Evolutionary conservation across 2,888 invertebrate genomes (phyloP).

Genomic region (Phyllotreta cruciferae): DNA sequence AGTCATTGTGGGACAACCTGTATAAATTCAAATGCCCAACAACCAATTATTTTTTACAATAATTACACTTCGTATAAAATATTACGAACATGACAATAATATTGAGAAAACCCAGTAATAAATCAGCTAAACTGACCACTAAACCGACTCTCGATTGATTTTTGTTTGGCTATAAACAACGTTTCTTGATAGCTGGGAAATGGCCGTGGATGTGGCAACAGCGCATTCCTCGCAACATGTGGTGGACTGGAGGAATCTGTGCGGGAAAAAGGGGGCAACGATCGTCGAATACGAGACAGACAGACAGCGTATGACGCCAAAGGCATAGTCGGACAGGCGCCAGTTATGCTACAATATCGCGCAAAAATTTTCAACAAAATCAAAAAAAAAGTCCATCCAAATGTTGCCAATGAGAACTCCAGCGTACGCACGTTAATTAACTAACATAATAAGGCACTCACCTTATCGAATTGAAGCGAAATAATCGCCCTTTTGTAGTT

Average conservation of each 20-base stretch:
- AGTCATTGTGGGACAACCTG: too few relatives aligned
- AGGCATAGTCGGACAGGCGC: conserved; percentile 61
- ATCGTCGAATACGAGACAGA: conserved; percentile 54
- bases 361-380: conserved; percentile 51
- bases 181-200: conserved; percentile 4
- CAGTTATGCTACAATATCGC: conserved; percentile 58
- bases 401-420: conserved; percentile 10
- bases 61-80: too few relatives aligned
- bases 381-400: conserved; percentile 15
- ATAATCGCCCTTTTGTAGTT: conserved; percentile 44
- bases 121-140: too few relatives aligned
- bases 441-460: conserved; percentile 36
- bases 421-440: too few relatives aligned
- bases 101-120: too few relatives aligned
- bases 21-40: too few relatives aligned
- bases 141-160: not conserved
- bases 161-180: conserved; percentile 1
- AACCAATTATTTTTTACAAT: too few relatives aligned
- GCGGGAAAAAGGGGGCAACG: conserved; percentile 53
- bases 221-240: conserved; percentile 43
- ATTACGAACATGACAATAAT: too few relatives aligned
- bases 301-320: conserved; percentile 62
- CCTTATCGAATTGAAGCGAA: conserved; percentile 44
- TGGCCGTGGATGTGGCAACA: conserved; percentile 27
- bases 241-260: conserved; percentile 49